Evolutionary conservation across 1,140 invertebrate genomes (phyloP).

Genomic region (Orius insidiosus): DNA sequence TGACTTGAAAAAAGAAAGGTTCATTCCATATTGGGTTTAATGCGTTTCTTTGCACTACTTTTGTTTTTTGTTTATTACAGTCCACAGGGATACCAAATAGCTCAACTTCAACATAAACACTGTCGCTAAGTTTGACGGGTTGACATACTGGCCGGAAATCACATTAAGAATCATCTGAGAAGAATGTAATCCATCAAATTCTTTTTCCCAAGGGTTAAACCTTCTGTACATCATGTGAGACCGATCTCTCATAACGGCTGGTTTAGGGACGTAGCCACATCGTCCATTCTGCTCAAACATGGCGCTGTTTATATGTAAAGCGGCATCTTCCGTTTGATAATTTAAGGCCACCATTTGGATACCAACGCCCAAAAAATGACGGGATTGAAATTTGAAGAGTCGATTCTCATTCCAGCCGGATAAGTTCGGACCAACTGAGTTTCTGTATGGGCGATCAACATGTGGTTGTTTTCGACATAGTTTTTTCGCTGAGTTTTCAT

Average conservation of each 20-base stretch:
- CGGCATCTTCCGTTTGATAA: constrained; percentile 80
- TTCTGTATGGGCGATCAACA: constrained; percentile 66
- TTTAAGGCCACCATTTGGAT: constrained; percentile 85
- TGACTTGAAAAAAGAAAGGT: constrained; percentile 72
- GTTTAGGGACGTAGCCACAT: constrained; percentile 78
- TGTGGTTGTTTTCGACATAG: constrained; percentile 81
- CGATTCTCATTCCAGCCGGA: constrained; percentile 79
- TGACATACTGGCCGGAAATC: constrained; percentile 82
- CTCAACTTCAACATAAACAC: constrained; percentile 81
- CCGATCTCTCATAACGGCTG: constrained; percentile 79
- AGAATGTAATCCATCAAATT: constrained; percentile 80
- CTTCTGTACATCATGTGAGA: constrained; percentile 72
- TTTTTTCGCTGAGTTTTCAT: constrained; percentile 81
- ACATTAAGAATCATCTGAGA: constrained; percentile 71
- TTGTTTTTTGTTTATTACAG: constrained; percentile 76
- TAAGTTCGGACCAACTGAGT: constrained; percentile 79
- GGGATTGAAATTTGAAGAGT: constrained; percentile 89
- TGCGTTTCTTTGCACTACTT: constrained; percentile 64
- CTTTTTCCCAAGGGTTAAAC: constrained; percentile 86
- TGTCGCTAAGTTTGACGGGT: constrained; percentile 46
- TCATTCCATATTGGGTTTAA: constrained; percentile 93
- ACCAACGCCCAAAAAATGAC: constrained; percentile 85
- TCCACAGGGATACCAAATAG: constrained; percentile 80
- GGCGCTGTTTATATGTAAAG: constrained; percentile 73
- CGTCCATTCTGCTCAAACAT: constrained; percentile 87